A percentile compares a stretch with the other conserved stretches of the same genome.
These are phyloP conservation scores for Stenotaenia linearis DNA, from an alignment of 2,888 invertebrate genomes.

Conservation along the genomic window DNA sequence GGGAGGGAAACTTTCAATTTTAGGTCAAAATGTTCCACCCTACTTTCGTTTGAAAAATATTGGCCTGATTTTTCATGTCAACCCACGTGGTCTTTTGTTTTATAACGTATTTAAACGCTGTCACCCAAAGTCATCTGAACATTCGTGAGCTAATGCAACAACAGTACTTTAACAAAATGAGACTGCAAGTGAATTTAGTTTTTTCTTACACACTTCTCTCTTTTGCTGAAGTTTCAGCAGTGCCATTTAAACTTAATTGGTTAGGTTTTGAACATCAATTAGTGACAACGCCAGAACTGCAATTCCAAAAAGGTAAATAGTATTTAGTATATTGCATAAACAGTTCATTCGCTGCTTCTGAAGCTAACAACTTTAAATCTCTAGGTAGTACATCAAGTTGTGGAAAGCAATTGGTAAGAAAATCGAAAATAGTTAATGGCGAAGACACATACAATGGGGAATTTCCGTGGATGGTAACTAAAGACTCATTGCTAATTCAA, in stretches of 20 bases:
- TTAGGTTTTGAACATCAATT: not conserved
- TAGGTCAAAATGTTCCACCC: conserved; percentile 20
- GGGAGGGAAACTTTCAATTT: conserved; percentile 13
- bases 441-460: conserved; percentile 27
- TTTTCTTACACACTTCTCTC: not conserved
- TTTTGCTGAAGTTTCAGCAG: not conserved
- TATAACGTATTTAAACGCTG: not conserved
- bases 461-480: conserved; percentile 31
- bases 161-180: not conserved
- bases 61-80: conserved; percentile 17
- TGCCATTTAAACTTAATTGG: not conserved
- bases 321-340: not conserved
- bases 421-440: conserved; percentile 28
- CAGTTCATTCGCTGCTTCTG: no score
- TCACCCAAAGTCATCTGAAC: not conserved
- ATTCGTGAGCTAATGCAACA: not conserved
- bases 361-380: no score
- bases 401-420: conserved; percentile 26
- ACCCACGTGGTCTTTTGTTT: conserved; percentile 24
- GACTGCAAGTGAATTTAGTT: not conserved
- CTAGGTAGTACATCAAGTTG: not conserved
- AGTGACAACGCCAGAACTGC: not conserved
- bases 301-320: not conserved
- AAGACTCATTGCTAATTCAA: not conserved
- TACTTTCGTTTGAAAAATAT: conserved; percentile 20